Percentiles rank a stretch among this genome's conserved stretches.
Evolutionary conservation across 37 sponge, comb jelly and placozoan genomes (phyloP).

Genomic region (Beroe ovata): DNA sequence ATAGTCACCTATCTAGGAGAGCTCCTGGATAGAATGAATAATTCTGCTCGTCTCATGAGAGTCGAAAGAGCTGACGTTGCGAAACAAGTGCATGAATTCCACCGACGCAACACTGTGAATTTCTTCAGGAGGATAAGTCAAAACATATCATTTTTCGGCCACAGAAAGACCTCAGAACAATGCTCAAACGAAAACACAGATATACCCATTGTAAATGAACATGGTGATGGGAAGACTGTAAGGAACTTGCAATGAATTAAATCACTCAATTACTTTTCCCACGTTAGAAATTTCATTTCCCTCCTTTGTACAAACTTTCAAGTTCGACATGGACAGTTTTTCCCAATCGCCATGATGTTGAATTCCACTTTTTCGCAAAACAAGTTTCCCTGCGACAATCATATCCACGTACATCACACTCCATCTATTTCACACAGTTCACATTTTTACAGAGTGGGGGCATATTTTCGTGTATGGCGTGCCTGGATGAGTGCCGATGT

Average conservation of each 20-base stretch:
- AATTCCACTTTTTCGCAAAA: no score
- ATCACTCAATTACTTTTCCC: no score
- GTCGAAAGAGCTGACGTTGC: background rate
- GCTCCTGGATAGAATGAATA: background rate
- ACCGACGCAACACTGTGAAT: background rate
- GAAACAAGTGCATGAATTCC: background rate
- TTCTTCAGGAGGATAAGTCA: background rate
- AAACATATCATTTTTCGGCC: background rate
- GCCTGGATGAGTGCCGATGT: constrained; percentile 1
- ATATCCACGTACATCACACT: no score
- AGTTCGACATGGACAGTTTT: no score
- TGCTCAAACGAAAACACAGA: background rate
- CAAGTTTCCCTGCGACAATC: no score
- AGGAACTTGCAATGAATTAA: background rate
- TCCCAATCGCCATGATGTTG: no score
- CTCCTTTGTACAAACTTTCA: no score
- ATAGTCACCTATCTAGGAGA: background rate
- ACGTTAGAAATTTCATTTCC: no score
- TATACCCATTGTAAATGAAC: background rate
- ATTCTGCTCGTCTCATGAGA: background rate
- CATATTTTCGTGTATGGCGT: background rate
- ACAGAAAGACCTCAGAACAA: background rate
- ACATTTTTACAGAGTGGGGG: background rate
- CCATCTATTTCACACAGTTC: no score
- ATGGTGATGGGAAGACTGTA: background rate